Evolutionary conservation across 2,113 vertebrate species (phyloP), one percentile per base, ranked within the genome.

Genomic region (Odocoileus hemionus): DNA sequence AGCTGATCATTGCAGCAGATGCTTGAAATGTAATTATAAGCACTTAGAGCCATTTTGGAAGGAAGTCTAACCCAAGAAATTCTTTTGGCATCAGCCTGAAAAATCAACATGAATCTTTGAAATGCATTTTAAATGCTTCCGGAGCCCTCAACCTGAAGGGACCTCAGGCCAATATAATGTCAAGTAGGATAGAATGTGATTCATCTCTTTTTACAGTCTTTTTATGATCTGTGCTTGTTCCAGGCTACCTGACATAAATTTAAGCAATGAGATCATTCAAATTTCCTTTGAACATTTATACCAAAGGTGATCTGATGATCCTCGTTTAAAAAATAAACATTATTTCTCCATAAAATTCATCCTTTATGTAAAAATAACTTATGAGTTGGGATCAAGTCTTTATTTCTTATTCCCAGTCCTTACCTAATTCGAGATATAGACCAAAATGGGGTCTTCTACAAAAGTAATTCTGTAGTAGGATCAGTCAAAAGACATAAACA

Each of bases 11-110:
- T 93, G 86, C 57, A 47, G 83, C 86, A 95, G 96, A 97, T 98
- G 97, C 96, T 98, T 91, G 97, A 97, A 97, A 96, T 96, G 91
- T 64, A 97, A 97, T 97, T 98, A 96, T 97, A 95, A 97, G 89
- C 85, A 94, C 86, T 91, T 96, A 97, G 93, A 93, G 30, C 57
- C 88, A 54, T 91, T 94, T 96, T 61, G 91, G 88, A 89, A 95
- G 23, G 33, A 89, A 97, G 47, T 87, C 83, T 91, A 93, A 95
- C 50, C 86, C 86, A 83, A 54, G 61, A 79, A 55, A 9, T 92
- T 89, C 91, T 97, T 96, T 94, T 64, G 57, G 33, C 93, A 90
- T 97, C 92, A 89, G 90, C 33, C 67, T 97, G 60, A 3, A 97
- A 94, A 96, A 96, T 91, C 96, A 94, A 89, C 96, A 86, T 43